A percentile compares a stretch with the other conserved stretches of the same genome.
phyloP scores from a whole-genome alignment of 2,888 invertebrate species.

The Ceratothoa steindachneri region DNA sequence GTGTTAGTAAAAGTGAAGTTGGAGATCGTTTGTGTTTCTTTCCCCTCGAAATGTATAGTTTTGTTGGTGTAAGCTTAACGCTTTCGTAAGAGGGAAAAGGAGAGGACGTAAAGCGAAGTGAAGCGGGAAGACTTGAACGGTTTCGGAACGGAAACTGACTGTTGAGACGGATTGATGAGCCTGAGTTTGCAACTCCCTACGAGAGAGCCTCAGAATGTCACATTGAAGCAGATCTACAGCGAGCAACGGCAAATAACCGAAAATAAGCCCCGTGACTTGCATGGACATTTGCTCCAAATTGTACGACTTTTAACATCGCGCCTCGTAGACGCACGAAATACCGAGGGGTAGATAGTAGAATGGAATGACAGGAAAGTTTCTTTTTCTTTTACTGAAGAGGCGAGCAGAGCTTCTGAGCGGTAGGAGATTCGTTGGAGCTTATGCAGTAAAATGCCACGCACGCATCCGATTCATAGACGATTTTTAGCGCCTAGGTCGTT shows the following conservation, averaged over 20 bases:
- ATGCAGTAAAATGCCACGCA: conserved; percentile 8
- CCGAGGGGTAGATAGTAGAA: conserved; percentile 15
- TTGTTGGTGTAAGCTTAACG: conserved; percentile 10
- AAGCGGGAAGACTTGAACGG: neutral
- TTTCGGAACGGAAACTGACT: conserved; percentile 21
- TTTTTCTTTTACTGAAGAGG: too few relatives aligned
- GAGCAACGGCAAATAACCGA: conserved; percentile 45
- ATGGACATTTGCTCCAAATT: conserved; percentile 18
- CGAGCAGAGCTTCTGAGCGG: conserved; percentile 1
- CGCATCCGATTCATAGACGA: neutral
- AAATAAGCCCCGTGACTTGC: conserved; percentile 46
- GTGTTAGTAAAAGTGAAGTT: neutral
- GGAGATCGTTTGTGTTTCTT: conserved; percentile 6
- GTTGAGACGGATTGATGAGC: conserved; percentile 39
- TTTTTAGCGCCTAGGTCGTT: conserved; percentile 9
- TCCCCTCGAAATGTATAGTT: conserved; percentile 15
- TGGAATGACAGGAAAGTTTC: too few relatives aligned
- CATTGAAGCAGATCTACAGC: conserved; percentile 45
- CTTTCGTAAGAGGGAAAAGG: neutral
- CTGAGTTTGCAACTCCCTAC: conserved; percentile 24
- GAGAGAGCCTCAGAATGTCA: conserved; percentile 45
- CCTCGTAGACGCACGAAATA: conserved; percentile 7
- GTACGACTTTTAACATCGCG: conserved; percentile 4
- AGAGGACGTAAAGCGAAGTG: too few relatives aligned
- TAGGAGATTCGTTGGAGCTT: neutral